Conservation (phyloP, 2,113 vertebrate genomes). For the Tyrannus savana region DNA sequence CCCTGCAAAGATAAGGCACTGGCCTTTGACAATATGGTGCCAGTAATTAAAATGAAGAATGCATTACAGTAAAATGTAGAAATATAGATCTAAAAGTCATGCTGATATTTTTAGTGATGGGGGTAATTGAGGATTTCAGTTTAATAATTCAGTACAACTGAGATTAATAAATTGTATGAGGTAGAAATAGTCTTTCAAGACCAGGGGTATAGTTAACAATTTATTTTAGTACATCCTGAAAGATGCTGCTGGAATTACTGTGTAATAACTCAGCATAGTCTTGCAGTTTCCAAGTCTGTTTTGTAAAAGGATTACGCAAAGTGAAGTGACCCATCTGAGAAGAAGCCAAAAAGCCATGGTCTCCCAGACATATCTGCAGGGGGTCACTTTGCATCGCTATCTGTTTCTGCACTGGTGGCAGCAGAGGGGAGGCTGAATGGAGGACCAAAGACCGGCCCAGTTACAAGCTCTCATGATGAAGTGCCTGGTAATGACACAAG, state of each 20-base stretch:
- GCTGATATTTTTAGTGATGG: slow-evolving; percentile 57
- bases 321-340: not conserved
- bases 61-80: slow-evolving; percentile 27
- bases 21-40: slow-evolving; percentile 38
- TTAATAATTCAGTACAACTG: slow-evolving; percentile 73
- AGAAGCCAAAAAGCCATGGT: not conserved
- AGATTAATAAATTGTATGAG: slow-evolving; percentile 57
- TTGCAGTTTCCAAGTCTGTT: not conserved
- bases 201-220: slow-evolving; percentile 58
- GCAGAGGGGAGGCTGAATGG: no score
- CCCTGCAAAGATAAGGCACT: not conserved
- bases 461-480: fast-evolving
- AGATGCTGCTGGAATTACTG: not conserved
- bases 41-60: slow-evolving; percentile 44
- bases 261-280: not conserved
- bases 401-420: fast-evolving
- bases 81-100: slow-evolving; percentile 47
- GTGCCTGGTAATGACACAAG: not conserved
- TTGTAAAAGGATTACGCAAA: not conserved
- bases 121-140: slow-evolving; percentile 56
- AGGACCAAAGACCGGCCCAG: not conserved
- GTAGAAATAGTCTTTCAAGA: slow-evolving; percentile 29
- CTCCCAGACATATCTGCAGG: not conserved
- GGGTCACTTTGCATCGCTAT: fast-evolving
- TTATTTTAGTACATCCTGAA: slow-evolving; percentile 50